phyloP scores from a whole-genome alignment of 1,140 invertebrate genomes.

The Pissodes strobi region DNA sequence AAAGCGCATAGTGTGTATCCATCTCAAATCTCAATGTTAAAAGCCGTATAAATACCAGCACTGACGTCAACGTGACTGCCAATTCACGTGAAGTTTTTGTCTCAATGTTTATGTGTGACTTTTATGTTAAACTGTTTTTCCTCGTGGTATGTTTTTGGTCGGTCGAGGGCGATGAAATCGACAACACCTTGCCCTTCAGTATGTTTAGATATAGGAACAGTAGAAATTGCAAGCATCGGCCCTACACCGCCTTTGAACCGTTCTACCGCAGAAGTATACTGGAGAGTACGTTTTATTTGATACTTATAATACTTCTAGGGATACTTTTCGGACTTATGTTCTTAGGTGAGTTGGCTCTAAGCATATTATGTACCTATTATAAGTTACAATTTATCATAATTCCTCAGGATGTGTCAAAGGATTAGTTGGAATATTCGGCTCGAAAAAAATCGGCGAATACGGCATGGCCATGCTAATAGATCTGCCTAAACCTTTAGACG shows the following conservation, averaged over 20 bases:
- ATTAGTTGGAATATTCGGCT: neutral
- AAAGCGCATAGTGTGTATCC: too few relatives aligned
- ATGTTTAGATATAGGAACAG: conserved; percentile 7
- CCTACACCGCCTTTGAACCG: conserved; percentile 20
- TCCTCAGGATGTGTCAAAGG: conserved; percentile 13
- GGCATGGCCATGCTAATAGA: conserved; percentile 44
- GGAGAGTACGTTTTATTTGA: conserved; percentile 12
- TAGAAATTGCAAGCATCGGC: conserved; percentile 11
- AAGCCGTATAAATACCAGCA: too few relatives aligned
- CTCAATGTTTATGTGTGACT: too few relatives aligned
- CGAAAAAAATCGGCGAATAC: conserved; percentile 4
- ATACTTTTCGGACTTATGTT: conserved; percentile 23
- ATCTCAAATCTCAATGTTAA: too few relatives aligned
- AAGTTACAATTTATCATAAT: too few relatives aligned
- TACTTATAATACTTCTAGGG: conserved; percentile 23
- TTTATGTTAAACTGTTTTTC: too few relatives aligned
- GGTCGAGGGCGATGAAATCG: neutral
- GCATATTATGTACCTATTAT: too few relatives aligned
- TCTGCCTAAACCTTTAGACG: conserved; percentile 54
- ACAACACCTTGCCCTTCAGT: neutral
- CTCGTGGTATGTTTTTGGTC: too few relatives aligned
- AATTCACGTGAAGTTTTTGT: too few relatives aligned
- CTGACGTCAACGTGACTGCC: too few relatives aligned
- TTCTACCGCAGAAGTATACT: conserved; percentile 25
- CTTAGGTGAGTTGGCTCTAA: conserved; percentile 14